Conservation (phyloP, 2,888 invertebrate genomes). For the Cepaea hortensis region DNA sequence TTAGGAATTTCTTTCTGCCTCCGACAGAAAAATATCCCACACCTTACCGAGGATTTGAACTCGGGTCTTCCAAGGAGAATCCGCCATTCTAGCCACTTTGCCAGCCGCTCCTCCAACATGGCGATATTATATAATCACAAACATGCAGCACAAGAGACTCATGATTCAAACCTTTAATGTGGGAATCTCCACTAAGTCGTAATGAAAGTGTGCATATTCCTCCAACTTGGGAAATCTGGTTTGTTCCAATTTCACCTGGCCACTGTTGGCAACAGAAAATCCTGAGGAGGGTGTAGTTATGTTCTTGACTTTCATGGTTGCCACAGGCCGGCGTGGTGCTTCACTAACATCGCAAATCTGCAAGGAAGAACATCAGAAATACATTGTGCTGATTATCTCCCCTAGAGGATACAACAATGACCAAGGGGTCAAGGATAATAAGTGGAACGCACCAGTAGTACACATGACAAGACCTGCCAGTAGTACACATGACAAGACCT, state of each 20-base stretch:
- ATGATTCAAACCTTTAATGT: slow-evolving; percentile 80
- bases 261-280: neutral
- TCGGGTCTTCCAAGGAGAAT: too few relatives aligned
- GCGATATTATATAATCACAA: neutral
- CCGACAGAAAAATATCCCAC: too few relatives aligned
- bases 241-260: neutral
- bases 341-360: slow-evolving; percentile 25
- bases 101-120: too few relatives aligned
- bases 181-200: slow-evolving; percentile 94
- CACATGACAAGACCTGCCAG: too few relatives aligned
- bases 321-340: neutral
- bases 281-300: slow-evolving; percentile 3
- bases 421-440: too few relatives aligned
- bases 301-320: slow-evolving; percentile 29
- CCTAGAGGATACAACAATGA: too few relatives aligned
- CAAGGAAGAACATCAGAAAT: neutral
- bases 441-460: too few relatives aligned
- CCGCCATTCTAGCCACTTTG: too few relatives aligned
- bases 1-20: too few relatives aligned
- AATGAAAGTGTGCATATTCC: slow-evolving; percentile 99
- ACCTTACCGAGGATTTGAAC: too few relatives aligned
- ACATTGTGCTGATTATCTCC: neutral
- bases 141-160: neutral
- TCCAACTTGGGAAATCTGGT: slow-evolving; percentile 90
- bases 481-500: too few relatives aligned